Evolutionary conservation across 1,140 invertebrate species (phyloP).

Genomic region (Penaeus indicus): DNA sequence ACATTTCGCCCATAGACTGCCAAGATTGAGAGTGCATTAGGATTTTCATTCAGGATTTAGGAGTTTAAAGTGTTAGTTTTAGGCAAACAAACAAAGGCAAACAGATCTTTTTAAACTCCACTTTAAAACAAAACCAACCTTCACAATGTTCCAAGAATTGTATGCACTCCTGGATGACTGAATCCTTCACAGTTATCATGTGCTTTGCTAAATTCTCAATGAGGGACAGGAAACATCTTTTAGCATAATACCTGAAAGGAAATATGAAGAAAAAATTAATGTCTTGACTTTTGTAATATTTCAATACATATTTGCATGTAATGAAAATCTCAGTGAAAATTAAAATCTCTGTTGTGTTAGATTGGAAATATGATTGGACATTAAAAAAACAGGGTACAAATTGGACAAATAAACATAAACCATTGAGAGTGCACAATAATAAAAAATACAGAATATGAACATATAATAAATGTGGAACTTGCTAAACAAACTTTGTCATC

Average conservation of each 20-base stretch:
- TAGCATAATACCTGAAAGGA: slow-evolving; percentile 85
- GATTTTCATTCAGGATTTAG: background rate
- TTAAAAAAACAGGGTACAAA: no score
- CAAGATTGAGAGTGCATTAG: slow-evolving; percentile 68
- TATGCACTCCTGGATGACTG: slow-evolving; percentile 90
- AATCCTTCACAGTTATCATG: slow-evolving; percentile 89
- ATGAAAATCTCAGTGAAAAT: no score
- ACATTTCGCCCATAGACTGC: slow-evolving; percentile 88
- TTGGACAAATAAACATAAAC: no score
- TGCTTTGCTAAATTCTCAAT: slow-evolving; percentile 94
- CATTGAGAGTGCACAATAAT: no score
- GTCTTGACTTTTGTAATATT: no score
- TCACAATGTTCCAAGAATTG: slow-evolving; percentile 93
- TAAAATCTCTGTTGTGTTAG: no score
- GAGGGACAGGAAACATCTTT: slow-evolving; percentile 92
- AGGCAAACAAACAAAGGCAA: background rate
- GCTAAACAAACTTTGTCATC: no score
- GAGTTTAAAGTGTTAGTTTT: background rate
- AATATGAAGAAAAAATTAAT: background rate
- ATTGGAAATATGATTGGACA: no score
- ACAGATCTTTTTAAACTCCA: slow-evolving; percentile 24
- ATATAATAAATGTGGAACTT: background rate
- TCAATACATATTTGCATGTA: no score
- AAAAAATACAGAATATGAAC: no score
- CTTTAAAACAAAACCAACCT: slow-evolving; percentile 70